Evolutionary conservation across 2,797 vertebrate genomes (phyloP), one percentile per base, ranked within the genome.

Genomic region (Gallinago nigripennis): DNA sequence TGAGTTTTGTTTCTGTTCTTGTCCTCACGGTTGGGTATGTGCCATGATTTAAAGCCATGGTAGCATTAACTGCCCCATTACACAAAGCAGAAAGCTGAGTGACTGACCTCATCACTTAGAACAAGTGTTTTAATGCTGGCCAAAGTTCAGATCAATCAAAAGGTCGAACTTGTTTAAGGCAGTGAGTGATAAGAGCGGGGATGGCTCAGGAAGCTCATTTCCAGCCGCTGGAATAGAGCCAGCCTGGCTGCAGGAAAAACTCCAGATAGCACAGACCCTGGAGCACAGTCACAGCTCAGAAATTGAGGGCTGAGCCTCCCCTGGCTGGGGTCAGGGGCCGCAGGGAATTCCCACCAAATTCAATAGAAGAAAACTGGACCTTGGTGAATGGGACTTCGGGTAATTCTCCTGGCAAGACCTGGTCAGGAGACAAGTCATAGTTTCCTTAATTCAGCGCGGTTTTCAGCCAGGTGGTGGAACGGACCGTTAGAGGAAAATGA

Each of bases 161-260:
- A 94, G 93, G 94, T 94, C 95, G 58, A 93, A 82, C 79, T 93
- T 85, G 86, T 95, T 94, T 82, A 64, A 92, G 85, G 66, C 72
- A 92, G 19, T 18, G 58, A 58, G 48, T 76, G 96, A 80, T 94
- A 95, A 94, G 66, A 57, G 70, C 54, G 33, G 31, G 3, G 9
- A 64, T 61, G 63, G 48, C 41, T 73, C 53, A 6, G 82, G 51
- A 92, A 91, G 72, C 78, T 93, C 16, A 0, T 82, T 93, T 63
- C 73, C 63, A 69, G 65, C 33, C 2, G 1, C 2, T 78, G 75
- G 33, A 90, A 28, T 10, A n/a, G 28, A 94, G 72, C 89, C 95
- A 95, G 66, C 16, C 53, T 43, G 60, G 66, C 86, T 93, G 25
- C 63, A 54, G 57, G 78, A 83, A 91, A 75, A 61, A 41, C 80